Evolutionary conservation across 2,797 vertebrate genomes (phyloP), one percentile per base, ranked within the genome.

Genomic region (Malacoraja senta): DNA sequence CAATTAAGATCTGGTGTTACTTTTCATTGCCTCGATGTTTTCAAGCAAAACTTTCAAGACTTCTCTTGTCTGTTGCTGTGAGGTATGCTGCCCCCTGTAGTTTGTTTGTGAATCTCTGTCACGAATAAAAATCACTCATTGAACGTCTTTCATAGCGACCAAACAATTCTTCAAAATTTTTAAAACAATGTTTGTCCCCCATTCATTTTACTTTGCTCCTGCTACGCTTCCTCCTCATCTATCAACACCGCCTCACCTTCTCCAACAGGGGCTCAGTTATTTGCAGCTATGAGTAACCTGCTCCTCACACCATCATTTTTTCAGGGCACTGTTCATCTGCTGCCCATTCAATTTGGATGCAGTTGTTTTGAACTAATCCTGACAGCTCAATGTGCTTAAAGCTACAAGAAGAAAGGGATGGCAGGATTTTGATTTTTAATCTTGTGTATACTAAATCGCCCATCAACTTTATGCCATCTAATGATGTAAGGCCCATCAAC

Each of bases 11-110:
- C 24, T 44, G 0, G 38, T 12, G 72, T 63, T 53, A 26, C 38
- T 92, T 76, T 74, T 29, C 38, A 21, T 8, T 92, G 26, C 35
- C 10, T 74, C 4, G 4, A 13, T 76, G 53, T 74, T 92, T 92
- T 58, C 26, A 76, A 76, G n/a, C 32, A 71, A 26, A 74, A 74
- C 24, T 2, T 92, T 92, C 71, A 44, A 76, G 72, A n/a, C 26
- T 53, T 72, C 71, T 53, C 35, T n/a, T 76, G 10, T 38, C 38
- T 58, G 1, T 76, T 76, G 71, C 35, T 92, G 38, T 96, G 95
- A 96, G 95, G 95, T 97, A 95, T 97, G 97, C 97, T 98, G 97
- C 97, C 97, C 96, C 95, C 97, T 97, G 94, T 97, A 96, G 97
- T 96, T 96, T 94, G 93, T 93, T 95, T 94, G 93, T 93, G 79